Conservation (phyloP, 2,113 vertebrate genomes). For the Anseranas semipalmata region DNA sequence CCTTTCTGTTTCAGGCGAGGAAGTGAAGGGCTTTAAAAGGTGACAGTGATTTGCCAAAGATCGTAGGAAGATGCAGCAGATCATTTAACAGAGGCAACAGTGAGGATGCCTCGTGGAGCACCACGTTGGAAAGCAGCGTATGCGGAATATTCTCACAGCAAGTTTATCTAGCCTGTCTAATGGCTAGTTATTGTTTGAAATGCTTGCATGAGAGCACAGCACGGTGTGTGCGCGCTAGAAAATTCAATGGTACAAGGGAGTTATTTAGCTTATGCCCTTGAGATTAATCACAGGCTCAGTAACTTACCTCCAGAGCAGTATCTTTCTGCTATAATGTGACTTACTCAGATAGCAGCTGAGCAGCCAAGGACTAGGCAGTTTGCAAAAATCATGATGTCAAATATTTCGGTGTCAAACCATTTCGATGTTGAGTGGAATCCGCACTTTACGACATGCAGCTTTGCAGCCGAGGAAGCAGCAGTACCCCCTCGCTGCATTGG, state of each 20-base stretch:
- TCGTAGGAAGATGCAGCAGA: neutral
- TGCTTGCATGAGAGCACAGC: conserved; percentile 12
- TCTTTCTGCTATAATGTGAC: neutral
- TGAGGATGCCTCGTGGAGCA: neutral
- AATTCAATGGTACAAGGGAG: neutral
- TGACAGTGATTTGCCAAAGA: neutral
- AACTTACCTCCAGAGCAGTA: neutral
- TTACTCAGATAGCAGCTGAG: neutral
- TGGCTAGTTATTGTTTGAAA: conserved; percentile 45
- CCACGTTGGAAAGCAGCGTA: neutral
- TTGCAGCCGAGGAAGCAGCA: neutral
- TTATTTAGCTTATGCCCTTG: conserved; percentile 27
- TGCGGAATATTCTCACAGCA: neutral
- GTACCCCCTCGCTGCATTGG: neutral
- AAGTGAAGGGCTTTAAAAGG: neutral
- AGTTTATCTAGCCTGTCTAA: conserved; percentile 13
- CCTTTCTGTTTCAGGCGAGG: neutral
- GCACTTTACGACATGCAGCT: rapidly evolving
- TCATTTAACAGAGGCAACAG: neutral
- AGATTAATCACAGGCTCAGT: conserved; percentile 21
- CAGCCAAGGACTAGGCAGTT: neutral
- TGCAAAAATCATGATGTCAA: neutral
- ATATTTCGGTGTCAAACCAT: neutral
- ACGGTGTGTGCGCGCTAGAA: neutral
- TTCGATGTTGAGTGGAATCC: neutral